phyloP scores from a whole-genome alignment of 2,888 invertebrate genomes.

The Rhorus exstirpatorius region DNA sequence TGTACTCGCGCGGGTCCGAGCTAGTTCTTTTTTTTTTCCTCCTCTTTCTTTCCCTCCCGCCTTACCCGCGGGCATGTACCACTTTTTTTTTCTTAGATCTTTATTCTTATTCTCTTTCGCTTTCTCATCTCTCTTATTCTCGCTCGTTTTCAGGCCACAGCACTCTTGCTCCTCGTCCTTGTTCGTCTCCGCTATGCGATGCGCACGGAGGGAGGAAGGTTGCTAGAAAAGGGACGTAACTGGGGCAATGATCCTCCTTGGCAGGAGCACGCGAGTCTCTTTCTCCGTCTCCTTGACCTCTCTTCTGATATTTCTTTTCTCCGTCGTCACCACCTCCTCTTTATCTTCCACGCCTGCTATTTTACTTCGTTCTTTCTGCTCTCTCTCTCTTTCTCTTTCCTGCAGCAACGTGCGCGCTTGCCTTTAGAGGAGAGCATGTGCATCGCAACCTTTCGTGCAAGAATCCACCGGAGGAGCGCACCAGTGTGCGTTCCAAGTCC shows the following conservation, averaged over 20 bases:
- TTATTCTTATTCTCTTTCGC: too few relatives aligned
- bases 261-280: constrained; percentile 70
- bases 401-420: constrained; percentile 3
- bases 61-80: constrained; percentile 62
- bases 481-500: constrained; percentile 31
- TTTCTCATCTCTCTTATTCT: constrained; percentile 34
- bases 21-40: constrained; percentile 57
- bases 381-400: constrained; percentile 49
- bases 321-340: constrained; percentile 35
- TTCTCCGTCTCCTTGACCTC: constrained; percentile 71
- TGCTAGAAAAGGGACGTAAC: constrained; percentile 82
- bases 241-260: constrained; percentile 81
- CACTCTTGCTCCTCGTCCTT: constrained; percentile 40
- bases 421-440: constrained; percentile 42
- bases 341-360: constrained; percentile 4
- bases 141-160: constrained; percentile 14
- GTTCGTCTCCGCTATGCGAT: constrained; percentile 50
- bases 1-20: constrained; percentile 71
- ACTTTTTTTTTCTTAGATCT: constrained; percentile 47
- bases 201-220: constrained; percentile 75
- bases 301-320: constrained; percentile 63
- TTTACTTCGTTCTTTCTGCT: constrained; percentile 56
- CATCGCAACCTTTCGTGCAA: constrained; percentile 57
- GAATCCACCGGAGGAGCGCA: constrained; percentile 49
- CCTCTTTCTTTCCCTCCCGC: constrained; percentile 34